A percentile compares a stretch with the other conserved stretches of the same genome.
phyloP scores from a whole-genome alignment of 2,888 invertebrate genomes.

The Gibbula magus region DNA sequence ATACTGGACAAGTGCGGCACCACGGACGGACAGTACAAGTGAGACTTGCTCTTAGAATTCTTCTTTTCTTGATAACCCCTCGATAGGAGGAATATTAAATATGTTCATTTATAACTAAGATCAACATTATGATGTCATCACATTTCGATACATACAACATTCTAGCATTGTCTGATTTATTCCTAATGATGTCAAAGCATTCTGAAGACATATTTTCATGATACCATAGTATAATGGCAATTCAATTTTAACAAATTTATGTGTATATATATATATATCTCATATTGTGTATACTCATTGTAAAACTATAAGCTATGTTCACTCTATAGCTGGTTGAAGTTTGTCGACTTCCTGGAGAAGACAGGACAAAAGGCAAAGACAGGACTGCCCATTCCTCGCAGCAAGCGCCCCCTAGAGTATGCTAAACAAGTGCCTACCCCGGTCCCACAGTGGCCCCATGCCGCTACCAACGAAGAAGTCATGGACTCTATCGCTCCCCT shows the following conservation, averaged over 20 bases:
- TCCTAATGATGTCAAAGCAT: too few species aligned
- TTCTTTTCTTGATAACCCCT: too few species aligned
- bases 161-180: too few species aligned
- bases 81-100: too few species aligned
- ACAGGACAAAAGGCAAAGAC: slow-evolving; percentile 60
- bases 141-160: too few species aligned
- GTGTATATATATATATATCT: too few species aligned
- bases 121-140: too few species aligned
- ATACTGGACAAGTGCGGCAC: slow-evolving; percentile 60
- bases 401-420: slow-evolving; percentile 68
- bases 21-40: slow-evolving; percentile 67
- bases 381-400: slow-evolving; percentile 63
- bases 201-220: too few species aligned
- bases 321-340: slow-evolving; percentile 63
- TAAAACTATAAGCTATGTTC: not conserved
- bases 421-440: slow-evolving; percentile 62
- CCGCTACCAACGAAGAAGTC: slow-evolving; percentile 30
- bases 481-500: slow-evolving; percentile 7
- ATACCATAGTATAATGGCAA: too few species aligned
- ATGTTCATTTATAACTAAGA: too few species aligned
- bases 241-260: too few species aligned
- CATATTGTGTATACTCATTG: not conserved
- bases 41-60: slow-evolving; percentile 28
- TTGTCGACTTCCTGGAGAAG: slow-evolving; percentile 62
- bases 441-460: slow-evolving; percentile 60